These are phyloP conservation scores for Calliopsis andreniformis DNA, from an alignment of 1,140 invertebrate species.

Conservation along the genomic window DNA sequence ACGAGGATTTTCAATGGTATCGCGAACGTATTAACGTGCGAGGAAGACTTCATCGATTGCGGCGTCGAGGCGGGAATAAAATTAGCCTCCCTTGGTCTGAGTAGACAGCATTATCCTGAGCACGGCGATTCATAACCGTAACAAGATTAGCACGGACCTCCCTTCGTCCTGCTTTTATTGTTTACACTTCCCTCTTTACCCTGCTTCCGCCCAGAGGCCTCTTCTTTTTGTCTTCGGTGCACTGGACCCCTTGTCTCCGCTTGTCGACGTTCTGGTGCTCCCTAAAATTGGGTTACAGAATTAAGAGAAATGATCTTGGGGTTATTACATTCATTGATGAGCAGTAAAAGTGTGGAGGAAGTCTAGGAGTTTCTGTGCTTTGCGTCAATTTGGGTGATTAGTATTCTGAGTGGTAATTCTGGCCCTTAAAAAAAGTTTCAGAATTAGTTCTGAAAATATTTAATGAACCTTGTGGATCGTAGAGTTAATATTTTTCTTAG, in stretches of 20 bases:
- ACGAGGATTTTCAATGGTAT: neutral
- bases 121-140: conserved; percentile 67
- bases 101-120: conserved; percentile 65
- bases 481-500: no score
- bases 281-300: conserved; percentile 1
- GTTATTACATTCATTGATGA: neutral
- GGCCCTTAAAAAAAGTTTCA: no score
- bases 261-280: neutral
- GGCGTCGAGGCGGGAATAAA: conserved; percentile 49
- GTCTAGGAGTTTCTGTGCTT: no score
- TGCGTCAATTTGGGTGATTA: no score
- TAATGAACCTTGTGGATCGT: no score
- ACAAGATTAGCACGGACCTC: conserved; percentile 62
- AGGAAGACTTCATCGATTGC: conserved; percentile 31
- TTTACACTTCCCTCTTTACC: conserved; percentile 65
- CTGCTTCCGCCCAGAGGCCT: conserved; percentile 12
- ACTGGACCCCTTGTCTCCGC: conserved; percentile 1
- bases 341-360: no score
- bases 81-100: conserved; percentile 57
- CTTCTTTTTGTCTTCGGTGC: conserved; percentile 27
- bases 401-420: no score
- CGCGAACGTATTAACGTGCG: conserved; percentile 4
- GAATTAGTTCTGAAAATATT: no score
- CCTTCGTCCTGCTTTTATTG: conserved; percentile 60
- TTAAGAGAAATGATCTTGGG: conserved; percentile 34